phyloP scores from a whole-genome alignment of 1,140 invertebrate genomes.

The Diachasma alloeum region DNA sequence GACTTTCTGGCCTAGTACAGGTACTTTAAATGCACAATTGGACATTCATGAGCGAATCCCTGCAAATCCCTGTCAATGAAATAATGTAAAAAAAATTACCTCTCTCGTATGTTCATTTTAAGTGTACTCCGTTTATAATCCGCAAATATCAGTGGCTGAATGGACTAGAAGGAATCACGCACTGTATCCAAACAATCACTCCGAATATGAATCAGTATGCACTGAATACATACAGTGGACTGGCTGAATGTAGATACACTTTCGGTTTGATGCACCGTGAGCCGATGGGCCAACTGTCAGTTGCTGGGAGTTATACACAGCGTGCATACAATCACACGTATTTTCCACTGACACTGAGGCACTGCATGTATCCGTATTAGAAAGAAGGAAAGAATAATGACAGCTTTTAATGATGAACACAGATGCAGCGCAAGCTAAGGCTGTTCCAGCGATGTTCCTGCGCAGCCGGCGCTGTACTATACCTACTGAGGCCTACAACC shows the following conservation, averaged over 20 bases:
- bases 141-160: not conserved
- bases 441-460: not conserved
- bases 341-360: not conserved
- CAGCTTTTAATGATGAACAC: not conserved
- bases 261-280: slow-evolving; percentile 14
- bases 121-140: not conserved
- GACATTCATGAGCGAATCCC: not conserved
- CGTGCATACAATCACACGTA: not conserved
- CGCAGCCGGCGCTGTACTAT: not conserved
- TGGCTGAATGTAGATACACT: not conserved
- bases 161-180: not conserved
- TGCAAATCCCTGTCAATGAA: not conserved
- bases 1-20: not conserved
- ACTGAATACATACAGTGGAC: not conserved
- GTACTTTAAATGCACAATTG: not conserved
- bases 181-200: not conserved
- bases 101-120: not conserved
- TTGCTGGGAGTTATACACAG: slow-evolving; percentile 45
- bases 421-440: not conserved
- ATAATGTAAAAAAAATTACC: not conserved
- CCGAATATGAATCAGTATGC: not conserved
- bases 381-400: not conserved
- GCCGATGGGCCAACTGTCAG: slow-evolving; percentile 41
- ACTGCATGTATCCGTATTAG: not conserved
- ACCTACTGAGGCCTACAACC: not conserved